These are phyloP conservation scores for Phallusia fumigata DNA, from an alignment of 23 tunicate genomes.

Conservation along the genomic window DNA sequence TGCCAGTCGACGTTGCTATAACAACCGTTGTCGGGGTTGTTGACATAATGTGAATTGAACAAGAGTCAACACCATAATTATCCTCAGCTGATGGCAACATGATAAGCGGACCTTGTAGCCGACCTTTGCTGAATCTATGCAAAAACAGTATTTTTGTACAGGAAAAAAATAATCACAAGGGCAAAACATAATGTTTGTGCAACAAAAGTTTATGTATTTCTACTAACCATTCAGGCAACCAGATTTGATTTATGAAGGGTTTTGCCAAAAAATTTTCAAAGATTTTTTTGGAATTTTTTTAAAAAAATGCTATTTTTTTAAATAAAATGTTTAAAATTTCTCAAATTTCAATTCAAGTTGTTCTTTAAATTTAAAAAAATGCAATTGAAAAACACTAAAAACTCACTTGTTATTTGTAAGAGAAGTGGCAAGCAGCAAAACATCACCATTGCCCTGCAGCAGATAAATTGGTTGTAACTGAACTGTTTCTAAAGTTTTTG, in stretches of 20 bases:
- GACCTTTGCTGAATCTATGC: constrained; percentile 68
- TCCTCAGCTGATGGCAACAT: constrained; percentile 93
- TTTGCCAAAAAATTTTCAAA: too few species aligned
- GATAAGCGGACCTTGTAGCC: constrained; percentile 79
- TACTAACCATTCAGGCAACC: too few species aligned
- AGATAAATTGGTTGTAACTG: constrained; percentile 70
- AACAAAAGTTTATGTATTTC: too few species aligned
- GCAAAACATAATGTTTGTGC: too few species aligned
- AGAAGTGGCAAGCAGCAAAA: constrained; percentile 64
- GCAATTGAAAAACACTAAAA: background rate
- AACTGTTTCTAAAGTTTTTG: constrained; percentile 23
- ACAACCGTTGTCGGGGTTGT: constrained; percentile 68
- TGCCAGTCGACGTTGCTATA: constrained; percentile 79
- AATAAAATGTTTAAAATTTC: too few species aligned
- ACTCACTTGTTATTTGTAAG: constrained; percentile 59
- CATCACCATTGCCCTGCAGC: constrained; percentile 91
- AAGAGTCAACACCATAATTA: constrained; percentile 90
- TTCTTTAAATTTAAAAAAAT: too few species aligned
- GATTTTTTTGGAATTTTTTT: too few species aligned
- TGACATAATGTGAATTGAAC: constrained; percentile 78
- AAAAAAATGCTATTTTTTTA: too few species aligned
- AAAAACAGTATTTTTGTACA: too few species aligned
- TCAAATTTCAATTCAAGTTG: too few species aligned
- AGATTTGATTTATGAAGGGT: too few species aligned
- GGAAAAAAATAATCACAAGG: too few species aligned